Evolutionary conservation across 2,888 invertebrate species (phyloP), one percentile per base, ranked within the genome.

Genomic region (Cataglyphis rosenhaueri): DNA sequence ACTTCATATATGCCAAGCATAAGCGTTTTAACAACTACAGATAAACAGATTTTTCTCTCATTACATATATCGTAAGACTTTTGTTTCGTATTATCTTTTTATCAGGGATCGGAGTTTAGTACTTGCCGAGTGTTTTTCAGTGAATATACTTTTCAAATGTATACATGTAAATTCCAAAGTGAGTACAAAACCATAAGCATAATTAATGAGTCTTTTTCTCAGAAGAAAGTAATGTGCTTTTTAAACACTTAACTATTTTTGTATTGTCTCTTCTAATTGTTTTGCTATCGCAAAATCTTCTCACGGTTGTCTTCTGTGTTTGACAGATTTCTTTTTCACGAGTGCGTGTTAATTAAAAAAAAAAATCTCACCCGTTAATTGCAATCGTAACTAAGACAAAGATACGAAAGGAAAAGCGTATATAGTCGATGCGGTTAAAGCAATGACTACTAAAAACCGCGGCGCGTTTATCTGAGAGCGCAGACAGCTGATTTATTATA

Each of bases 401-500:
- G 21, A 78, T 52, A 76, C 68, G n/a, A 29, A 41, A 55, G 15
- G n/a, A 38, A 41, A 62, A 66, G 32, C 12, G 41, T 21, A 52
- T 52, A n/a, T 57, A 78, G 73, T 71, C n/a, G 71, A 8, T 41
- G 18, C 32, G 41, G 41, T 29, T 70, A 25, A 25, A 75, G 65
- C 62, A 65, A 48, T 35, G 18, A 25, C 25, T 41, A 41, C 57
- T 41, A 71, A 78, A 32, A 21, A 38, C 21, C 12, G 41, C 73
- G 73, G 57, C 21, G 32, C 21, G 29, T 62, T 78, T 82, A 78
- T 82, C 82, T 48, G 29, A 35, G 57, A 4, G 18, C n/a, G 52
- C 65, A 57, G 38, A 18, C 52, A 5, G 35, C 82, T 84, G 84
- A 84, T 84, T 84, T 84, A 84, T 84, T 82, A 64, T 66, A 66